phyloP scores from a whole-genome alignment of 2,888 invertebrate species.

The Tillus elongatus region DNA sequence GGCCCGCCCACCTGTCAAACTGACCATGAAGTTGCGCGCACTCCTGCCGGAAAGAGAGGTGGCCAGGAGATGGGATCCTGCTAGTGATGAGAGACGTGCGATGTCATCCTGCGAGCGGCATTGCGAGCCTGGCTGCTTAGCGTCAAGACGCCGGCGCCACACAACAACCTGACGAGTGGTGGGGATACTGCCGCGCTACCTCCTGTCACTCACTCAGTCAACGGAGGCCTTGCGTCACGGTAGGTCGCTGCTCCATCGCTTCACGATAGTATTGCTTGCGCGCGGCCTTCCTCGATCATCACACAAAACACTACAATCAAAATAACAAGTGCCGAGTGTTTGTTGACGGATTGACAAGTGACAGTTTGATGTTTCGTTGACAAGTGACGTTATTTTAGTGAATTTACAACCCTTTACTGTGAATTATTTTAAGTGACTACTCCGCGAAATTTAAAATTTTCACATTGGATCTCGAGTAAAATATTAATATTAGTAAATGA shows the following conservation, averaged over 20 bases:
- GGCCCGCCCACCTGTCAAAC: constrained; percentile 41
- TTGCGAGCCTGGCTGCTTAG: constrained; percentile 24
- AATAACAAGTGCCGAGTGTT: constrained; percentile 9
- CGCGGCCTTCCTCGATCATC: constrained; percentile 7
- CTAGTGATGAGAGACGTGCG: constrained; percentile 42
- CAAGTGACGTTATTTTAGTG: too few relatives aligned
- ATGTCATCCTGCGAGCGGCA: constrained; percentile 33
- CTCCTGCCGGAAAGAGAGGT: constrained; percentile 24
- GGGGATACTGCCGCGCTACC: constrained; percentile 37
- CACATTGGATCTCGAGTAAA: too few relatives aligned
- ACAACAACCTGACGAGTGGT: constrained; percentile 37
- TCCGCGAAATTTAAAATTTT: too few relatives aligned
- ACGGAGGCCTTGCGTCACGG: constrained; percentile 37
- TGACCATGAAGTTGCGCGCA: constrained; percentile 41
- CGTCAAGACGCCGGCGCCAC: constrained; percentile 39
- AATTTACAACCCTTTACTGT: too few relatives aligned
- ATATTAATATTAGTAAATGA: too few relatives aligned
- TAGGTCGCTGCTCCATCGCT: constrained; percentile 33
- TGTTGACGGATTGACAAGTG: constrained; percentile 12
- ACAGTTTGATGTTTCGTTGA: constrained; percentile 13
- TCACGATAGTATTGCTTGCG: constrained; percentile 14
- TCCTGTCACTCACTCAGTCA: constrained; percentile 44
- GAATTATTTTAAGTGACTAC: too few relatives aligned
- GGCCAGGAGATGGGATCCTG: constrained; percentile 34
- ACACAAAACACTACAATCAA: constrained; percentile 8